Conservation (phyloP, 2,888 invertebrate species). For the Xestia c-nigrum region DNA sequence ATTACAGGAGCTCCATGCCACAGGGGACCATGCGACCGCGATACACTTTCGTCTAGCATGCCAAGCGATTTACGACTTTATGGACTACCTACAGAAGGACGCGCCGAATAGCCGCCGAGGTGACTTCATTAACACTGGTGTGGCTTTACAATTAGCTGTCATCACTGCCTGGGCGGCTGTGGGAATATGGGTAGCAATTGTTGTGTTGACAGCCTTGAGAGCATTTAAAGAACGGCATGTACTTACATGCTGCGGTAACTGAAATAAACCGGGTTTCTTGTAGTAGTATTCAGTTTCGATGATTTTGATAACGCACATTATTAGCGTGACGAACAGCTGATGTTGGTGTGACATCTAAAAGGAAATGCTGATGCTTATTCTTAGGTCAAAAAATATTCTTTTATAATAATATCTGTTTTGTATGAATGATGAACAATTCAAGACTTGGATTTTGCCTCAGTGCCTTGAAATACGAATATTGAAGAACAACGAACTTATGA, state of each 20-base stretch:
- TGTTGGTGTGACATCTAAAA: background rate
- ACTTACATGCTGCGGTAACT: constrained; percentile 87
- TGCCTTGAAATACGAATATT: constrained; percentile 31
- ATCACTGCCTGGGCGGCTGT: constrained; percentile 92
- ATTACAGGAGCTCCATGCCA: constrained; percentile 85
- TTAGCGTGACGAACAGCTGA: background rate
- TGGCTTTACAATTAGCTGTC: constrained; percentile 92
- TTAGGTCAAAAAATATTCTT: background rate
- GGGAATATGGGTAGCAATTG: constrained; percentile 89
- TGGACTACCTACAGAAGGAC: constrained; percentile 95
- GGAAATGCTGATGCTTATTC: too few relatives aligned
- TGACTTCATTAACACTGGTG: constrained; percentile 93
- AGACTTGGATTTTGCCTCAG: background rate
- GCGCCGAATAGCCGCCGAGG: constrained; percentile 92
- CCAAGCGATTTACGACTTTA: constrained; percentile 94
- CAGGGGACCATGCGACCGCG: constrained; percentile 91
- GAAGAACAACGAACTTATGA: constrained; percentile 34
- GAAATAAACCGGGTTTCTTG: constrained; percentile 25
- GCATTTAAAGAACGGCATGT: constrained; percentile 86
- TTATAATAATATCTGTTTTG: background rate
- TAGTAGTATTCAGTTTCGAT: constrained; percentile 2
- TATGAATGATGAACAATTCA: background rate
- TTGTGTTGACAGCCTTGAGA: constrained; percentile 89
- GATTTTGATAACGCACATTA: background rate
- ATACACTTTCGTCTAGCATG: constrained; percentile 93